These are phyloP conservation scores for Pocillopora meandrina DNA, from an alignment of 92 coral and sea anemone species.

Conservation along the genomic window DNA sequence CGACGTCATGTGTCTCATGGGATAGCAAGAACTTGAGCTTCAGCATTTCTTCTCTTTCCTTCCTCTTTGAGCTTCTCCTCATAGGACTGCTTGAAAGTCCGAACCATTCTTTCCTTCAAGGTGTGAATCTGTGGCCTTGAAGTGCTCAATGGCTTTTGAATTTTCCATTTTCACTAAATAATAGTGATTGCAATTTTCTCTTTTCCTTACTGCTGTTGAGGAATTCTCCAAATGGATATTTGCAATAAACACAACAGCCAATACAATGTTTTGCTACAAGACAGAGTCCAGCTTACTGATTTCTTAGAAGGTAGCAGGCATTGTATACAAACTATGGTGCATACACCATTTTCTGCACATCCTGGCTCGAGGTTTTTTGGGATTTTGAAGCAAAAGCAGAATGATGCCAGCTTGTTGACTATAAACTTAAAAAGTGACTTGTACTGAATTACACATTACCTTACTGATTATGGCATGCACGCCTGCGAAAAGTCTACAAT, in stretches of 20 bases:
- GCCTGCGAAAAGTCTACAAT: no score
- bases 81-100: slow-evolving; percentile 44
- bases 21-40: slow-evolving; percentile 17
- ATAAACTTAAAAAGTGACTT: slow-evolving; percentile 25
- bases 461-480: slow-evolving; percentile 3
- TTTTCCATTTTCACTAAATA: no score
- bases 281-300: slow-evolving; percentile 56
- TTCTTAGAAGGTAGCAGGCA: slow-evolving; percentile 46
- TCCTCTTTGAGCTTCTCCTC: slow-evolving; percentile 30
- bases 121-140: background rate
- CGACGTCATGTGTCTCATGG: slow-evolving; percentile 50
- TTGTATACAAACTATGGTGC: slow-evolving; percentile 22
- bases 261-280: slow-evolving; percentile 49
- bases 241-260: slow-evolving; percentile 34
- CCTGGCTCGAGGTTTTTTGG: slow-evolving; percentile 17
- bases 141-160: background rate
- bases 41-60: slow-evolving; percentile 21
- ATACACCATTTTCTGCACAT: slow-evolving; percentile 28
- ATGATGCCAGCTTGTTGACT: slow-evolving; percentile 30
- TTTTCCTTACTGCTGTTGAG: slow-evolving; percentile 32
- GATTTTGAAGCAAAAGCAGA: slow-evolving; percentile 26
- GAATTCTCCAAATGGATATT: slow-evolving; percentile 35
- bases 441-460: slow-evolving; percentile 2
- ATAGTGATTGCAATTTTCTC: slow-evolving; percentile 17
- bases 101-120: slow-evolving; percentile 45